Base-by-base conservation (phyloP, 1,140 invertebrate species). In the Holotrichia oblita region DNA sequence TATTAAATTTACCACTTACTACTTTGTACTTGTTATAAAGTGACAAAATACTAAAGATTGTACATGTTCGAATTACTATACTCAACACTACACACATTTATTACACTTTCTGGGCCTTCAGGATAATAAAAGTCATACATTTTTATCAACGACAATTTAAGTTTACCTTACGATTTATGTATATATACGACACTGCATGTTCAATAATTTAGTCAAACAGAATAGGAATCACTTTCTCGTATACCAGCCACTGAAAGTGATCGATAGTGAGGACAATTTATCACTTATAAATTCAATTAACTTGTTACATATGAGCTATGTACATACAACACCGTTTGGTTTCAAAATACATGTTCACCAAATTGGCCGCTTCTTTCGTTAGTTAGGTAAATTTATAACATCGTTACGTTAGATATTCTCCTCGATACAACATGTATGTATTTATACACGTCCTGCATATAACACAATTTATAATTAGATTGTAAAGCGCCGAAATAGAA, bases 231-330 rank as follows among this genome's bases (percentile, higher is more conserved):
- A 55, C 17, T 55, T 55, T 3, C 17, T 69, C 22, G 61, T 7
- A 14, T 10, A 69, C 22, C 61, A 69, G 24, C 22, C 27, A 9
- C 22, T 69, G 17, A 10, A 69, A 69, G 22, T 69, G 61, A 69
- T 69, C 24, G 61, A 69, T 69, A 69, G 61, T 7, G 14, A 17
- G 61, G 8, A 69, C 22, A 69, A 69, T 69, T 69, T 69, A 69
- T 69, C 61, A 69, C 22, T 22, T 20, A 69, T 9, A 12, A 20
- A 20, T 34, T 69, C 61, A 69, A 69, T 69, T 69, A 69, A 69
- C 14, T 22, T 9, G 61, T 69, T 69, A 69, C 8, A 27, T 34
- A 12, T 69, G 20, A 6, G n/a, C n/a, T 48, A 1, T 34, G 27
- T 34, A 34, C 27, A 34, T 34, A 34, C 4, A 34, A 34, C 27